Conservation (phyloP, 2,113 vertebrate species). For the Mobula hypostoma region DNA sequence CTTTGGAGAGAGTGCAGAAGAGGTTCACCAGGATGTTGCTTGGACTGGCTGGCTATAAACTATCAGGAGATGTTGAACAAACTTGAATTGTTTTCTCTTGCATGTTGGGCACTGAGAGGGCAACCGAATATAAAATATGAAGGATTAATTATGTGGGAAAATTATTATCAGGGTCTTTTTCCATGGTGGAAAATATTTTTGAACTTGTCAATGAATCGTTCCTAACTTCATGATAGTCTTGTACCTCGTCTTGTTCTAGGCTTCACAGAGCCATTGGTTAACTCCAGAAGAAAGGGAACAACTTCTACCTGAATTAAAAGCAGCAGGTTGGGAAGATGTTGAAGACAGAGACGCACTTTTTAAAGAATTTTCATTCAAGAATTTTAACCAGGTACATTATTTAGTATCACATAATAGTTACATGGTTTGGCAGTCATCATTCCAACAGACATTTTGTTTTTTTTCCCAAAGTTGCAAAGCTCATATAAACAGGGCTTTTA, state of each 20-base stretch:
- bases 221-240: background rate
- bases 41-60: too few species aligned
- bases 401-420: background rate
- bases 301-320: conserved; percentile 67
- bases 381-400: conserved; percentile 78
- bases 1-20: too few species aligned
- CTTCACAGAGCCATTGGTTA: conserved; percentile 70
- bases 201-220: background rate
- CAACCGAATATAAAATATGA: too few species aligned
- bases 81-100: too few species aligned
- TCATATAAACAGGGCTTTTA: background rate
- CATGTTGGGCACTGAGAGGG: too few species aligned
- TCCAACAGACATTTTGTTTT: background rate
- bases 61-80: too few species aligned
- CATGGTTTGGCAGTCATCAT: background rate
- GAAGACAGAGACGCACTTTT: conserved; percentile 81
- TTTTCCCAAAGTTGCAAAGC: background rate
- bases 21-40: too few species aligned
- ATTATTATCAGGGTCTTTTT: too few species aligned
- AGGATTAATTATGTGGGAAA: too few species aligned
- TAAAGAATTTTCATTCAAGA: conserved; percentile 91
- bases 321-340: conserved; percentile 77
- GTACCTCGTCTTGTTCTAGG: conserved; percentile 50
- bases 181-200: background rate
- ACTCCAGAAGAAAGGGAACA: conserved; percentile 74